phyloP scores from a whole-genome alignment of 2,888 invertebrate species.

The Mylabris sibirica region DNA sequence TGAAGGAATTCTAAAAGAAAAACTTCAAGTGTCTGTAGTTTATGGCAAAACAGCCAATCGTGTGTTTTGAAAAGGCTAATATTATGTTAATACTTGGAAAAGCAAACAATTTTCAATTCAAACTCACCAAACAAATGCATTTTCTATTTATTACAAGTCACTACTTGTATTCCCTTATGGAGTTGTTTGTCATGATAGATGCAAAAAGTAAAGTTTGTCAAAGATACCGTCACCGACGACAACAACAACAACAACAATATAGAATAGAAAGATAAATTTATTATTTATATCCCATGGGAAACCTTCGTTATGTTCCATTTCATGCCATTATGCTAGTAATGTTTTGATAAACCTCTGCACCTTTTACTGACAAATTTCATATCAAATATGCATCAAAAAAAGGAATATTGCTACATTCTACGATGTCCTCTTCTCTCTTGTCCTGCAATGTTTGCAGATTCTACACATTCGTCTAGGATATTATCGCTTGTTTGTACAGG shows the following conservation, averaged over 20 bases:
- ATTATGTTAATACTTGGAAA: conserved; percentile 2
- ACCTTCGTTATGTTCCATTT: conserved; percentile 38
- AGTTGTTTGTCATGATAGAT: conserved; percentile 36
- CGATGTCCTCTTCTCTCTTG: not conserved
- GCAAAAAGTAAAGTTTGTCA: conserved; percentile 45
- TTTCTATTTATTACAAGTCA: conserved; percentile 1
- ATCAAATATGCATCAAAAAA: not conserved
- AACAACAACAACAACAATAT: conserved; percentile 45
- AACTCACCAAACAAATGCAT: not conserved
- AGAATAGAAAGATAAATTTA: conserved; percentile 50
- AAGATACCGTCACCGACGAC: conserved; percentile 47
- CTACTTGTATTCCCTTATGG: conserved; percentile 1
- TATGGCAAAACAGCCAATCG: not conserved
- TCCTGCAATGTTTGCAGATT: not conserved
- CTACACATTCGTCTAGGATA: conserved; percentile 18
- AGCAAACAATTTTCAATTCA: not conserved
- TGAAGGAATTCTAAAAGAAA: not conserved
- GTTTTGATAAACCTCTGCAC: conserved; percentile 45
- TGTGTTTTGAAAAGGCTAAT: not conserved
- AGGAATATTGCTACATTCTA: not conserved
- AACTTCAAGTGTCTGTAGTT: not conserved
- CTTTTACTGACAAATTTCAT: conserved; percentile 17
- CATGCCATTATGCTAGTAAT: conserved; percentile 41
- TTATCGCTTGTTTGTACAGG: conserved; percentile 36
- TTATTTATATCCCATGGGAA: conserved; percentile 49